These are phyloP conservation scores for Atlantisia rogersi DNA, from an alignment of 2,113 vertebrate genomes.

Conservation along the genomic window DNA sequence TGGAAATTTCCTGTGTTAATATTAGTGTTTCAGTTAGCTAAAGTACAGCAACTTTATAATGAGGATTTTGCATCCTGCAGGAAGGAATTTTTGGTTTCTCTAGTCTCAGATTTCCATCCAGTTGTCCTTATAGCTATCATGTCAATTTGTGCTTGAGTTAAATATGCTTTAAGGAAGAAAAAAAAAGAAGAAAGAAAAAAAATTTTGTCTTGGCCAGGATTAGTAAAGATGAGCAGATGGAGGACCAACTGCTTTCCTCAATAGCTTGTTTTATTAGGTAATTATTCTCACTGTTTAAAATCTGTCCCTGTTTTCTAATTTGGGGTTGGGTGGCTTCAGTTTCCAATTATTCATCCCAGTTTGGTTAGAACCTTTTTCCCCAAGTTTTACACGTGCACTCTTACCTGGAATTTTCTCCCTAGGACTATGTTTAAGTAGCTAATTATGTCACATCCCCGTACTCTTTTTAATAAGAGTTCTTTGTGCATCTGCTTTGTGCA, in stretches of 20 bases:
- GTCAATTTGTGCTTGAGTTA: background rate
- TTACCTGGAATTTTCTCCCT: background rate
- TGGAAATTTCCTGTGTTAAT: slow-evolving; percentile 1
- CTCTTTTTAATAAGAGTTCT: background rate
- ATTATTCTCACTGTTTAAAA: background rate
- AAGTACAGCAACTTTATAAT: background rate
- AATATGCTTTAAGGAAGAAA: background rate
- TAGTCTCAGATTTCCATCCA: background rate
- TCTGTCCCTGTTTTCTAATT: background rate
- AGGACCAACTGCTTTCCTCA: background rate
- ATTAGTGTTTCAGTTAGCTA: background rate
- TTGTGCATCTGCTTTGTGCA: background rate
- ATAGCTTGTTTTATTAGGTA: background rate
- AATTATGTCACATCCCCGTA: background rate
- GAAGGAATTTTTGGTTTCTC: background rate
- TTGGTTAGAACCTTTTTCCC: background rate
- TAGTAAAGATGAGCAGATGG: background rate
- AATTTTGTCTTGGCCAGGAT: background rate
- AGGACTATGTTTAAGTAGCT: background rate
- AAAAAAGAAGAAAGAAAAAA: background rate
- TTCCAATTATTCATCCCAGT: background rate
- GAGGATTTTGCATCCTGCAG: background rate
- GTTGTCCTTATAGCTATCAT: background rate
- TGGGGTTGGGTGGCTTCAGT: background rate
- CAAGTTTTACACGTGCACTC: background rate